Evolutionary conservation across 1,140 invertebrate species (phyloP).

Genomic region (Potamilus streckersoni): DNA sequence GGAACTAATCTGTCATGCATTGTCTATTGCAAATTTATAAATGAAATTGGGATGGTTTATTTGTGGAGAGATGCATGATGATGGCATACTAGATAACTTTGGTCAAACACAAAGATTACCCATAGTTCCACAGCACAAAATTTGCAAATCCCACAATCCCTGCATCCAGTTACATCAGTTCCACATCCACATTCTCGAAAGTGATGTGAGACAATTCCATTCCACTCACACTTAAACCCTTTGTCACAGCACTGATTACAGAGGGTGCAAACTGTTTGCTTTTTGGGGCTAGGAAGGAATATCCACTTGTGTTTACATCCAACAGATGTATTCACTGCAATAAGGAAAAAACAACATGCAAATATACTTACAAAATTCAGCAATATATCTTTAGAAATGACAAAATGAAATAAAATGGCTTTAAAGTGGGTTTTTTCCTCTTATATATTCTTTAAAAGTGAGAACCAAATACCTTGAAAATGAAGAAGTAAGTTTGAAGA

Average conservation of each 20-base stretch:
- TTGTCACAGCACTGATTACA: conserved; percentile 57
- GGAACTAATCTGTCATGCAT: too few species aligned
- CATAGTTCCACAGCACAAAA: conserved; percentile 54
- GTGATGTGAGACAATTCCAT: conserved; percentile 46
- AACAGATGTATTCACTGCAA: conserved; percentile 56
- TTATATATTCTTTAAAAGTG: too few species aligned
- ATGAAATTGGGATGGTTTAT: too few species aligned
- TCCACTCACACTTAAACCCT: conserved; percentile 46
- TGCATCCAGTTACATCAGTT: conserved; percentile 48
- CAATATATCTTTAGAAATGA: too few species aligned
- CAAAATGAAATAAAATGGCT: too few species aligned
- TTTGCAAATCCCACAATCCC: conserved; percentile 57
- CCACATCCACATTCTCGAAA: conserved; percentile 49
- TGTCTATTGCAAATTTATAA: too few species aligned
- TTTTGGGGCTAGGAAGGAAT: conserved; percentile 11
- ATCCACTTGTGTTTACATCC: conserved; percentile 56
- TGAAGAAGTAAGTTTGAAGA: too few species aligned
- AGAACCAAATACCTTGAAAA: too few species aligned
- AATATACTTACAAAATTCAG: not conserved
- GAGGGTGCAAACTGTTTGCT: conserved; percentile 56
- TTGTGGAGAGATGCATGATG: too few species aligned
- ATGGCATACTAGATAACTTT: too few species aligned
- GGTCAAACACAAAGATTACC: conserved; percentile 33
- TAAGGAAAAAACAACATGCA: conserved; percentile 1
- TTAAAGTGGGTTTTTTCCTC: too few species aligned